Percentiles rank a stretch among this genome's conserved stretches.
Evolutionary conservation across 2,888 invertebrate genomes (phyloP).

Genomic region (Cynaeus angustus): DNA sequence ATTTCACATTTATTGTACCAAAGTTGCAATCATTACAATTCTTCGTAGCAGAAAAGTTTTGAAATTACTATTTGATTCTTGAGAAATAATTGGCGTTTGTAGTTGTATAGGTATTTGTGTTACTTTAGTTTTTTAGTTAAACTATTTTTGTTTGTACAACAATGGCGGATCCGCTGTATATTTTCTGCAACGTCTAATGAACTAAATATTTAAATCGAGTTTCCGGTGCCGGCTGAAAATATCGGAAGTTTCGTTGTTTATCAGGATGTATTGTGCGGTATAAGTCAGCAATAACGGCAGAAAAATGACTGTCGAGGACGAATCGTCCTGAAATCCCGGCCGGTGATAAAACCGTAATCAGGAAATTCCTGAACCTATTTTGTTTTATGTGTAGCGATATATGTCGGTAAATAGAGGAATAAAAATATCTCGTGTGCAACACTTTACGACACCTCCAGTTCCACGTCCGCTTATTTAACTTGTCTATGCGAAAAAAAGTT

Average conservation of each 20-base stretch:
- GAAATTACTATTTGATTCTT: constrained; percentile 1
- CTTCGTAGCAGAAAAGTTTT: too few relatives aligned
- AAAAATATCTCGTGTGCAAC: constrained; percentile 61
- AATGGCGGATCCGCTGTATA: too few relatives aligned
- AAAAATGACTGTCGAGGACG: constrained; percentile 37
- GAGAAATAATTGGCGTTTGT: too few relatives aligned
- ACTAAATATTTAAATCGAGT: neutral
- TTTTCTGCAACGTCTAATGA: too few relatives aligned
- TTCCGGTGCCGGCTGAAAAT: too few relatives aligned
- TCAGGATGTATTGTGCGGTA: constrained; percentile 23
- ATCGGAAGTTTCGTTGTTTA: constrained; percentile 19
- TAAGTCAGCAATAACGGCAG: constrained; percentile 28
- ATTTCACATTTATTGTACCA: too few relatives aligned
- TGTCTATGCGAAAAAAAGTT: constrained; percentile 29
- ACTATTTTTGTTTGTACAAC: too few relatives aligned
- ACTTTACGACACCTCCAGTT: constrained; percentile 46
- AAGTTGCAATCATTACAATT: too few relatives aligned
- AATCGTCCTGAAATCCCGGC: constrained; percentile 43
- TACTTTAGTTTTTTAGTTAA: too few relatives aligned
- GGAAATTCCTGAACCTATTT: constrained; percentile 60
- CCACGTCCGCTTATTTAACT: constrained; percentile 29
- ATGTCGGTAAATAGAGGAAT: constrained; percentile 60
- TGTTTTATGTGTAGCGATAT: constrained; percentile 62
- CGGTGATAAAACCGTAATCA: constrained; percentile 43
- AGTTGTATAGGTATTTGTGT: too few relatives aligned